These are phyloP conservation scores for Oncorhynchus clarkii DNA, from an alignment of 2,113 vertebrate genomes.

Conservation along the genomic window DNA sequence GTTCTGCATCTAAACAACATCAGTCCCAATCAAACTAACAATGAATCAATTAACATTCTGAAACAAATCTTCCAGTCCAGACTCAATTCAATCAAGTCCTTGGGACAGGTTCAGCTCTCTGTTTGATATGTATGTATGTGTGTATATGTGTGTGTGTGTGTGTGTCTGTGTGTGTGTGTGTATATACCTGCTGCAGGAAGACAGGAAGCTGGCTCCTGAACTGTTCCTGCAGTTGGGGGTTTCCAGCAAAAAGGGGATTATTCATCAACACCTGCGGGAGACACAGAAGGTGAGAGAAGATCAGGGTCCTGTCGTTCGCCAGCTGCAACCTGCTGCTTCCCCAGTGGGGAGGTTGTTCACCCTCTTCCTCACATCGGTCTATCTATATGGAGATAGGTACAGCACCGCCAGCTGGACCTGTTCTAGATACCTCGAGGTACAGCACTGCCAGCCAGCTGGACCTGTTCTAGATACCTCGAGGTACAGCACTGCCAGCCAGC, in stretches of 20 bases:
- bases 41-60: background rate
- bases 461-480: no score
- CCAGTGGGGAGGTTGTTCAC: no score
- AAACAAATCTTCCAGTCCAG: background rate
- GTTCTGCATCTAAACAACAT: conserved; percentile 90
- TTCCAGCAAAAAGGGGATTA: conserved; percentile 94
- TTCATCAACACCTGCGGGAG: conserved; percentile 92
- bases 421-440: no score
- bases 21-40: conserved; percentile 1
- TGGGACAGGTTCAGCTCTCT: background rate
- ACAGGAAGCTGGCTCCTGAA: conserved; percentile 92
- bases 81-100: background rate
- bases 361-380: background rate
- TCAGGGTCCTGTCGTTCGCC: conserved; percentile 12
- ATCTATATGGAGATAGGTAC: no score
- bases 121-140: no score
- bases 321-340: background rate
- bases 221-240: conserved; percentile 96
- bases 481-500: no score
- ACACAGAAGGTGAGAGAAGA: background rate
- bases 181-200: conserved; percentile 93
- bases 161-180: background rate
- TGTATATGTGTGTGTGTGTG: background rate
- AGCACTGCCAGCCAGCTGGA: no score
- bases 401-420: no score